Evolutionary conservation across 2,113 vertebrate species (phyloP), one percentile per base, ranked within the genome.

Genomic region (Gopherus flavomarginatus): DNA sequence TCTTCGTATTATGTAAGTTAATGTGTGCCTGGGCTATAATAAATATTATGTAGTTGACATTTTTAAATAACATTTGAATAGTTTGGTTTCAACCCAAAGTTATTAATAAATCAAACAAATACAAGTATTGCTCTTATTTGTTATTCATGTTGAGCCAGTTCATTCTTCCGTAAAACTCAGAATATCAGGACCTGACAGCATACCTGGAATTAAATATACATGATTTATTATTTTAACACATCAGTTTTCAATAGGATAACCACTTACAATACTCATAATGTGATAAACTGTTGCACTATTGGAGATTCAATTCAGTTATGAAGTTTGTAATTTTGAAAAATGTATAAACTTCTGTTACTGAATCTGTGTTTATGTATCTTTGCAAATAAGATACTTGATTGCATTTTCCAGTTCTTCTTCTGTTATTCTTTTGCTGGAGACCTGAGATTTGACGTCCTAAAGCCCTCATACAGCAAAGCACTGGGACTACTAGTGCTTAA

Each of bases 51-150:
- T 90, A 94, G 81, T 81, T 97, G 95, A 94, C 72, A 93, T 95
- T 97, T 97, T 62, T 88, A 96, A 92, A 93, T 47, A 94, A 85
- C 17, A 56, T 94, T 96, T 78, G 97, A 96, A 90, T 94, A 93
- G 85, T 90, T 96, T 97, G 47, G 22, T 96, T 94, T 95, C 94
- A 95, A 90, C 54, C 57, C 47, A 57, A 85, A 93, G 29, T 85
- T 91, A 93, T 97, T 98, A 93, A n/a, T 94, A 98, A 97, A 95
- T 91, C 49, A 97, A 96, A 87, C 53, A 91, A 94, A 89, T 96
- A 1, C 12, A 90, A 88, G 80, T 53, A 91, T 92, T 96, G 56
- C 80, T 91, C 90, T 95, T 81, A 92, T 95, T 97, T 95, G 90
- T 81, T 96, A 52, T 26, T 95, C 87, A 80, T 57, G 80, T 85